These are phyloP conservation scores for Carabus problematicus DNA, from an alignment of 2,888 invertebrate genomes.

Conservation along the genomic window DNA sequence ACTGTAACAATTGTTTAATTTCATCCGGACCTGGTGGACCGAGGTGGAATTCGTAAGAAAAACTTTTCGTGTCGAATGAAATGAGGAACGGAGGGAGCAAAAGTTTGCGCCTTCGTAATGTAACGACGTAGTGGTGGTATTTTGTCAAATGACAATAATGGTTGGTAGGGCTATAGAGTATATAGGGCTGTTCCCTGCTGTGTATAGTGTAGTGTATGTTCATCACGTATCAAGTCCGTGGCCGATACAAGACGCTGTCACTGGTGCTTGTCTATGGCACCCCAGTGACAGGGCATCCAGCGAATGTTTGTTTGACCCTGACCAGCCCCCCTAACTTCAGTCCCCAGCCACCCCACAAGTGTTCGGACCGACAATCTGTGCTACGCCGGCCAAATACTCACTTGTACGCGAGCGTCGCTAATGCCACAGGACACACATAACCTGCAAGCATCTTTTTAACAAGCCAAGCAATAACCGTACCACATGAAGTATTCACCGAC, in stretches of 20 bases:
- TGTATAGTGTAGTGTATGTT: slow-evolving; percentile 53
- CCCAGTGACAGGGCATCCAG: slow-evolving; percentile 17
- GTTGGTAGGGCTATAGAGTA: slow-evolving; percentile 8
- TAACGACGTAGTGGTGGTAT: slow-evolving; percentile 7
- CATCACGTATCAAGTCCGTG: slow-evolving; percentile 51
- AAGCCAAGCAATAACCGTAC: not conserved
- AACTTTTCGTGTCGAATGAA: no score
- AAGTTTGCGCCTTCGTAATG: slow-evolving; percentile 8
- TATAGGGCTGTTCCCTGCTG: slow-evolving; percentile 36
- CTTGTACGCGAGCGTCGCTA: slow-evolving; percentile 8
- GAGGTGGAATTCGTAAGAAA: no score
- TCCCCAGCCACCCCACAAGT: no score
- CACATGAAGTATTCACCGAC: slow-evolving; percentile 16
- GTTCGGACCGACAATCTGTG: slow-evolving; percentile 21
- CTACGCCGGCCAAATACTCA: slow-evolving; percentile 7
- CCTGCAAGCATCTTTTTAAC: not conserved
- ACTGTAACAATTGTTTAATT: no score
- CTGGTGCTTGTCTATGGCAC: slow-evolving; percentile 13
- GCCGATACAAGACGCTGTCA: slow-evolving; percentile 17
- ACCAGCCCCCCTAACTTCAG: no score
- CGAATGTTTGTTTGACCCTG: slow-evolving; percentile 15
- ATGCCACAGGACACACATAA: slow-evolving; percentile 8
- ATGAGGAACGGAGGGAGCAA: not conserved
- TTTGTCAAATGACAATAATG: slow-evolving; percentile 25
- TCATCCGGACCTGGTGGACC: no score